These are phyloP conservation scores for Zaprionus taronus DNA, from an alignment of 1,140 invertebrate species.

Conservation along the genomic window DNA sequence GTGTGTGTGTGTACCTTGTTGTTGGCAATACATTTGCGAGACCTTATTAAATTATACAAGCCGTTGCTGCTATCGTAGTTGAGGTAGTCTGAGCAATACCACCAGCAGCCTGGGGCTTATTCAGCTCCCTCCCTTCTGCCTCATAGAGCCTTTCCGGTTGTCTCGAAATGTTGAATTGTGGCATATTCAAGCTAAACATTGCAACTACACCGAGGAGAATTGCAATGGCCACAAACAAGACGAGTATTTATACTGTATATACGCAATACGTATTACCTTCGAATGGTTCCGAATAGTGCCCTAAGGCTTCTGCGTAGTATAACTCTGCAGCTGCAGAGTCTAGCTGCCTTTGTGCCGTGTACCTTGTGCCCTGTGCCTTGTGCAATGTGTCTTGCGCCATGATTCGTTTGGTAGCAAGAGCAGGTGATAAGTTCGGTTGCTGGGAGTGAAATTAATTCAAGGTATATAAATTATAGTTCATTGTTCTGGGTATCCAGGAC, in stretches of 20 bases:
- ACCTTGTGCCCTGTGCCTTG: neutral
- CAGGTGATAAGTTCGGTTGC: slow-evolving; percentile 73
- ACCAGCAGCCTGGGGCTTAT: slow-evolving; percentile 5
- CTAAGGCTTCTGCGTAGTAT: slow-evolving; percentile 5
- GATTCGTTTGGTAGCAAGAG: slow-evolving; percentile 31
- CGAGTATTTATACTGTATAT: slow-evolving; percentile 22
- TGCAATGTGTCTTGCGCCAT: slow-evolving; percentile 41
- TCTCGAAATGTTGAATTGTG: slow-evolving; percentile 66
- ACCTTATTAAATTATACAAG: slow-evolving; percentile 77
- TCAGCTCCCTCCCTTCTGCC: neutral
- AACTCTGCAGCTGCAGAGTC: neutral
- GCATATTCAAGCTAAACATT: slow-evolving; percentile 80
- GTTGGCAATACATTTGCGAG: slow-evolving; percentile 64
- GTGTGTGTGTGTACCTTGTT: slow-evolving; percentile 23
- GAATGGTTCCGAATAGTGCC: slow-evolving; percentile 12
- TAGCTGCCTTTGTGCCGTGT: slow-evolving; percentile 7
- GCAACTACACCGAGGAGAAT: slow-evolving; percentile 67
- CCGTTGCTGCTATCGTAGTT: slow-evolving; percentile 33
- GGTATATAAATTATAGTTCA: slow-evolving; percentile 73
- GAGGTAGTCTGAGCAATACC: neutral
- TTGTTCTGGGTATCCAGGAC: slow-evolving; percentile 52
- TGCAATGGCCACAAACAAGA: slow-evolving; percentile 51
- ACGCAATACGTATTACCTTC: slow-evolving; percentile 18
- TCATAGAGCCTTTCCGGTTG: slow-evolving; percentile 39
- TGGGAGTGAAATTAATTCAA: slow-evolving; percentile 66